Evolutionary conservation across 2,888 invertebrate species (phyloP).

Genomic region (Eupithecia tripunctaria): DNA sequence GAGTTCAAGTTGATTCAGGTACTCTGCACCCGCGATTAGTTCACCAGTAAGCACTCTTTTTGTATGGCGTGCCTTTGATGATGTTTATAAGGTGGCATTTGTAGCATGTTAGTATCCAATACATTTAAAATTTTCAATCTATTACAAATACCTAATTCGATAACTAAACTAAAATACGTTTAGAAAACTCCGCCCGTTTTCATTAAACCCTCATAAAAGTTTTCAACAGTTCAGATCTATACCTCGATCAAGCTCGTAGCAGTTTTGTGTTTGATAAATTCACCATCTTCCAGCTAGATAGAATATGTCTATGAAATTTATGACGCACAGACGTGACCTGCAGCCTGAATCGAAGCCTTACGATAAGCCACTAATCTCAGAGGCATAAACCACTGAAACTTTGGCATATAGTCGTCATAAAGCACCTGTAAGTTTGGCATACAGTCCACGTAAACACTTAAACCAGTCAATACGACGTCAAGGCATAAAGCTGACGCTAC

Average conservation of each 20-base stretch:
- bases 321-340: not conserved
- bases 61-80: no score
- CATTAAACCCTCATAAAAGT: not conserved
- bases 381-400: constrained; percentile 25
- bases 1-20: no score
- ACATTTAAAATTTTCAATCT: no score
- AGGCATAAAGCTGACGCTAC: constrained; percentile 36
- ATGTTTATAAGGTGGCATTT: no score
- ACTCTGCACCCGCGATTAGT: no score
- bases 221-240: not conserved
- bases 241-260: not conserved
- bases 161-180: not conserved
- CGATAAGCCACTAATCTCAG: constrained; percentile 28
- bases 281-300: not conserved
- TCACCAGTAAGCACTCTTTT: no score
- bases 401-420: constrained; percentile 19
- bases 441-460: constrained; percentile 34
- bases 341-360: constrained; percentile 15
- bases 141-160: no score
- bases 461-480: constrained; percentile 37
- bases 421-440: constrained; percentile 19
- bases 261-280: not conserved
- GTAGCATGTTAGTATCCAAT: no score
- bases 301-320: constrained; percentile 1
- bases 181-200: not conserved